Evolutionary conservation across 2,888 invertebrate genomes (phyloP).

Genomic region (Drepanosiphum platanoidis): DNA sequence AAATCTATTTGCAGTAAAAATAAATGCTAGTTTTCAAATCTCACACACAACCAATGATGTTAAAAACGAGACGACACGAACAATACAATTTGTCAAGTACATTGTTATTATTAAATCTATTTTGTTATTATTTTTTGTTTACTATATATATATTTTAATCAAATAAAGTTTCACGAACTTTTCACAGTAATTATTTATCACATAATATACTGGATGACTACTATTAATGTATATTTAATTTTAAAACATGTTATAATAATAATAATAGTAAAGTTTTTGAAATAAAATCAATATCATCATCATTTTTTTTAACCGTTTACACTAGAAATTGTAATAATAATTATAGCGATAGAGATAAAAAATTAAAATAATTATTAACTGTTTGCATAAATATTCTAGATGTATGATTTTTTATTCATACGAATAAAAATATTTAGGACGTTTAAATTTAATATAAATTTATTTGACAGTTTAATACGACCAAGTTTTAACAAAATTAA

Average conservation of each 20-base stretch:
- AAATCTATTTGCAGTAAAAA: neutral
- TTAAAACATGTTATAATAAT: neutral
- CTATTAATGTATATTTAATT: neutral
- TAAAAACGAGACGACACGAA: neutral
- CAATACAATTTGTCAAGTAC: neutral
- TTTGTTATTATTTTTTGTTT: neutral
- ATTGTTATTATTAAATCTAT: neutral
- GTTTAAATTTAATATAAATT: neutral
- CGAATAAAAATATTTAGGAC: neutral
- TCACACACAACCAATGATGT: neutral
- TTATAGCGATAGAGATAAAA: neutral
- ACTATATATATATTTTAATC: neutral
- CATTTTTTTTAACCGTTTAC: neutral
- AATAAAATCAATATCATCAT: conserved; percentile 10
- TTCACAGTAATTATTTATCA: neutral
- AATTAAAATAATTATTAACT: neutral
- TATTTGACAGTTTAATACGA: neutral
- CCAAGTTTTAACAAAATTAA: neutral
- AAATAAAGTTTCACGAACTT: neutral
- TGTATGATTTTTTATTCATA: conserved; percentile 10
- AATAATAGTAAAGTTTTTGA: neutral
- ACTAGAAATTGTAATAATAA: neutral
- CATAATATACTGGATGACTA: neutral
- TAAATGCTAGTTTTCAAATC: neutral
- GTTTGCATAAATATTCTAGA: neutral